A percentile compares a stretch with the other conserved stretches of the same genome.
phyloP scores from a whole-genome alignment of 2,797 vertebrate species.

The Leucoraja ocellata region DNA sequence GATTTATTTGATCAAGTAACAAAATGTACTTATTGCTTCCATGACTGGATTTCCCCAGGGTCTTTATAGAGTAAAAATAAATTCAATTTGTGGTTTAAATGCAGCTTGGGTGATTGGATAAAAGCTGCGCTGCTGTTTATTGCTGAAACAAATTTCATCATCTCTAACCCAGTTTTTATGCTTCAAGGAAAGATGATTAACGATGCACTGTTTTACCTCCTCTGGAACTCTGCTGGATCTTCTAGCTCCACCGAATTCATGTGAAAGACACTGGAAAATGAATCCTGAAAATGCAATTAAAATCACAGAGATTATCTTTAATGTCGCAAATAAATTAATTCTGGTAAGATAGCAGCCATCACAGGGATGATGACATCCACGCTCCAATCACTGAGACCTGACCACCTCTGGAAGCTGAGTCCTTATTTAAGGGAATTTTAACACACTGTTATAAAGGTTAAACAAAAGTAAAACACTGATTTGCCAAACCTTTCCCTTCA shows the following conservation, averaged over 20 bases:
- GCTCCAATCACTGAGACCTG: neutral
- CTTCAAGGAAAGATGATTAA: neutral
- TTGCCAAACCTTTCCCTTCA: neutral
- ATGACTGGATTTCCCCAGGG: neutral
- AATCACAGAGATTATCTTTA: neutral
- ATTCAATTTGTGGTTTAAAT: neutral
- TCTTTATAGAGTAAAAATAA: neutral
- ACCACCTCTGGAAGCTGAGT: neutral
- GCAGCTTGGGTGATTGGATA: neutral
- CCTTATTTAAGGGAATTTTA: neutral
- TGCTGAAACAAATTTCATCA: conserved; percentile 7
- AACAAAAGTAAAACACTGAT: neutral
- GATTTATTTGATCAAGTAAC: neutral
- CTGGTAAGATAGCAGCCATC: neutral
- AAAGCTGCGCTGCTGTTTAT: neutral
- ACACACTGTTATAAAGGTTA: neutral
- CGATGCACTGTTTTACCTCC: conserved; percentile 65
- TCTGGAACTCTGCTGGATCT: conserved; percentile 60
- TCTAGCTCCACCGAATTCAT: conserved; percentile 81
- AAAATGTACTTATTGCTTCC: neutral
- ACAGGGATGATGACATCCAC: neutral
- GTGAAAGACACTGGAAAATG: conserved; percentile 91
- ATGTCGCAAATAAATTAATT: neutral
- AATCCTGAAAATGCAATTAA: conserved; percentile 66
- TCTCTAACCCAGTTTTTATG: conserved; percentile 1